Percentiles rank a stretch among this genome's conserved stretches.
phyloP scores from a whole-genome alignment of 2,888 invertebrate genomes.

The Thumatha senex region DNA sequence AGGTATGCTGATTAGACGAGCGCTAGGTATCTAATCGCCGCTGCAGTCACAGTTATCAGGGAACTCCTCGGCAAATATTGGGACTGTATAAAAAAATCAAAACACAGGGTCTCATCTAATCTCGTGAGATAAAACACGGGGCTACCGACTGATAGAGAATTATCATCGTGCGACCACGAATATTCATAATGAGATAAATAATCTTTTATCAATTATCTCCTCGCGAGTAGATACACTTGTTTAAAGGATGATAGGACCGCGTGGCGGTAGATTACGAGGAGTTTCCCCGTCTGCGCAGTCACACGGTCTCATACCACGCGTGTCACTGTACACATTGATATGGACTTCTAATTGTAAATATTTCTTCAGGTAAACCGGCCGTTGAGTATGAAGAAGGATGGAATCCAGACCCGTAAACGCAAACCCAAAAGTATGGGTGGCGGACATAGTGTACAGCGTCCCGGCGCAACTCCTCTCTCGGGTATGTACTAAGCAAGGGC shows the following conservation, averaged over 20 bases:
- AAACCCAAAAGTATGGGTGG: conserved; percentile 90
- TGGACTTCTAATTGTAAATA: conserved; percentile 16
- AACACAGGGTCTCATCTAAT: conserved; percentile 83
- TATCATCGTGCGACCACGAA: conserved; percentile 77
- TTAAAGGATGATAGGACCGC: conserved; percentile 79
- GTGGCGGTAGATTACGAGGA: conserved; percentile 70
- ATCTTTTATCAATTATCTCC: conserved; percentile 83
- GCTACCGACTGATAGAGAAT: conserved; percentile 83
- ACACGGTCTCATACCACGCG: conserved; percentile 8
- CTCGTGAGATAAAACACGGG: conserved; percentile 81
- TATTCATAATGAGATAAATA: conserved; percentile 84
- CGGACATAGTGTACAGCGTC: conserved; percentile 55
- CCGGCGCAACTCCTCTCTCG: conserved; percentile 54
- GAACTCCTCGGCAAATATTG: conserved; percentile 83
- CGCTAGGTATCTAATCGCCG: conserved; percentile 73
- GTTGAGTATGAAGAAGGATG: conserved; percentile 99
- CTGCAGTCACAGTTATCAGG: conserved; percentile 71
- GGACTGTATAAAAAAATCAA: conserved; percentile 77
- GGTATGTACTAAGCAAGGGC: conserved; percentile 38
- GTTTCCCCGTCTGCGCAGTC: conserved; percentile 57
- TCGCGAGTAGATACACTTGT: conserved; percentile 77
- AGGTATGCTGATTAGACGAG: conserved; percentile 36
- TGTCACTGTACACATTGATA: neutral
- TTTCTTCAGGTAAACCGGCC: conserved; percentile 93
- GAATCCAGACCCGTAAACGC: conserved; percentile 98